These are phyloP conservation scores for Zaprionus davidi DNA, from an alignment of 1,140 invertebrate genomes.

Conservation along the genomic window DNA sequence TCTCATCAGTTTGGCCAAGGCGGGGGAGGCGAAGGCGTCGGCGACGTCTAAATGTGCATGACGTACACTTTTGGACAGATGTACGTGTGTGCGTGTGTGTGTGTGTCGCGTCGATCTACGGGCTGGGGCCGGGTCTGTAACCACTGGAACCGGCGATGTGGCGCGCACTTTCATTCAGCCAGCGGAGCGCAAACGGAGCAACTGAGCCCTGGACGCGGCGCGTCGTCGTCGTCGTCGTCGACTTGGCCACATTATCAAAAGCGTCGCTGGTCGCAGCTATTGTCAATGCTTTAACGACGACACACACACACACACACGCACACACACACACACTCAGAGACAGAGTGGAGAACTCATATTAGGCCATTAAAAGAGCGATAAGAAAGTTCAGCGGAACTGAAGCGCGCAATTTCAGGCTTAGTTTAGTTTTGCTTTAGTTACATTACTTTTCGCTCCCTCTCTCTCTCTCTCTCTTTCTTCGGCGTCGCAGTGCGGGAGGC, in stretches of 20 bases:
- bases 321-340: constrained; percentile 12
- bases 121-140: constrained; percentile 51
- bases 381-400: constrained; percentile 82
- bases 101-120: constrained; percentile 59
- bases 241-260: constrained; percentile 63
- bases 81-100: background rate
- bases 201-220: constrained; percentile 18
- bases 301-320: constrained; percentile 33
- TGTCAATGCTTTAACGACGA: constrained; percentile 52
- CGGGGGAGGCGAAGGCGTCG: background rate
- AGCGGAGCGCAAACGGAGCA: constrained; percentile 70
- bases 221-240: constrained; percentile 15
- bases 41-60: constrained; percentile 70
- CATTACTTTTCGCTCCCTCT: constrained; percentile 1
- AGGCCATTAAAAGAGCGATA: constrained; percentile 80
- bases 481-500: background rate
- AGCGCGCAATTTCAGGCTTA: constrained; percentile 81
- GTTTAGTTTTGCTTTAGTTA: constrained; percentile 50
- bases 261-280: constrained; percentile 58
- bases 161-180: constrained; percentile 61
- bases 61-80: constrained; percentile 76
- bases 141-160: constrained; percentile 49
- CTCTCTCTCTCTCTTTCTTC: background rate
- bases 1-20: constrained; percentile 59
- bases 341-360: constrained; percentile 66